phyloP scores from a whole-genome alignment of 2,888 invertebrate genomes.

The Orchesella flavescens region DNA sequence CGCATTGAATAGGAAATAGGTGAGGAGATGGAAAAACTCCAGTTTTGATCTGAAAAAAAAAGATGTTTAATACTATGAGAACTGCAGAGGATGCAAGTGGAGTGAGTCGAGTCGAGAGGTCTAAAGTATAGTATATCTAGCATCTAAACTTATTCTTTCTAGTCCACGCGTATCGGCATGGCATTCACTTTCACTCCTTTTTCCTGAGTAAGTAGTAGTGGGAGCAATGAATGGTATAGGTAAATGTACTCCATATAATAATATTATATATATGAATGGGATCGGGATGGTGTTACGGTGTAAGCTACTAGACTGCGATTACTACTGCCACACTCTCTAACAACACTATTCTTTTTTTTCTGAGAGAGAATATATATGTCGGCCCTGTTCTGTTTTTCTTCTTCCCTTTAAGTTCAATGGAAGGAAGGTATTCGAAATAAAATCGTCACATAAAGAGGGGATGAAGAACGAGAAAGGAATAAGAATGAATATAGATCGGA shows the following conservation, averaged over 20 bases:
- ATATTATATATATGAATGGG: background rate
- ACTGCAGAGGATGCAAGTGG: constrained; percentile 1
- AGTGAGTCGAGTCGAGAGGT: background rate
- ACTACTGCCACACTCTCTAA: background rate
- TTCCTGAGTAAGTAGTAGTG: background rate
- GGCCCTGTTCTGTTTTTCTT: background rate
- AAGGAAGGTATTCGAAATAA: constrained; percentile 54
- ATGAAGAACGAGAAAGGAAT: constrained; percentile 58
- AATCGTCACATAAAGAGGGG: constrained; percentile 61
- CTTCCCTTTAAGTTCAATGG: constrained; percentile 15
- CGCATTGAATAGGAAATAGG: constrained; percentile 48
- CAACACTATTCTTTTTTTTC: background rate
- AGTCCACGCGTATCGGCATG: background rate
- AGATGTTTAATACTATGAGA: background rate
- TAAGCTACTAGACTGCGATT: background rate
- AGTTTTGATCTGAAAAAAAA: constrained; percentile 11
- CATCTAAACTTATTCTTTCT: too few relatives aligned
- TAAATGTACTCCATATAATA: constrained; percentile 7
- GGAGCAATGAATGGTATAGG: background rate
- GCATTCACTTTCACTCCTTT: too few relatives aligned
- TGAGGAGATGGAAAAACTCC: constrained; percentile 33
- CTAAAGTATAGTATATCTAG: background rate
- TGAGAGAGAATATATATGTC: background rate
- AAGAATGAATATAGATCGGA: constrained; percentile 49
- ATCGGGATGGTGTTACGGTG: too few relatives aligned